Conservation (phyloP, 1,140 invertebrate species). For the Ganaspis sp. region DNA sequence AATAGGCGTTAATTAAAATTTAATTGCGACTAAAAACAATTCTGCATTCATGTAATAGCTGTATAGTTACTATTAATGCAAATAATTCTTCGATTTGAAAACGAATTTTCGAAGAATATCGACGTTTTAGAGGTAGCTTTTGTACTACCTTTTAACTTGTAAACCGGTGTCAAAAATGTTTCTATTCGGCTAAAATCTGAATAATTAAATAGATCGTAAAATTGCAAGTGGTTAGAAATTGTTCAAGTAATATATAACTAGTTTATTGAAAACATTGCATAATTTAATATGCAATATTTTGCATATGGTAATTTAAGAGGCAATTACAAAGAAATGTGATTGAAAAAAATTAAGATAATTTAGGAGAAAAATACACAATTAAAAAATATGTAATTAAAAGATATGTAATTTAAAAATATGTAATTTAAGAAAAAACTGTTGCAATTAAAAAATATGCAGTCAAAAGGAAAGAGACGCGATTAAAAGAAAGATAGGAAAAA, state of each 20-base stretch:
- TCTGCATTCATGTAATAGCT: neutral
- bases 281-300: too few species aligned
- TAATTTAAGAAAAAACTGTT: too few species aligned
- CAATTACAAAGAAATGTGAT: too few species aligned
- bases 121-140: neutral
- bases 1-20: neutral
- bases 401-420: too few species aligned
- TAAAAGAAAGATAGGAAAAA: too few species aligned
- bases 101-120: neutral
- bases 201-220: neutral
- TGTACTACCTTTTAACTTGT: neutral
- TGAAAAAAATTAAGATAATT: neutral
- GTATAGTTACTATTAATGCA: neutral
- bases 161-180: neutral
- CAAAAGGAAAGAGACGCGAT: too few species aligned
- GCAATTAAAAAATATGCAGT: too few species aligned
- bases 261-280: neutral
- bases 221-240: neutral
- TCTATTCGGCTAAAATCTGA: neutral
- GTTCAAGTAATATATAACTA: neutral
- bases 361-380: too few species aligned
- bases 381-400: too few species aligned
- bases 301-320: too few species aligned
- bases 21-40: constrained; percentile 12
- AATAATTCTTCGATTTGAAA: constrained; percentile 8